Evolutionary conservation across 2,797 vertebrate genomes (phyloP).

Genomic region (Capromys pilorides): DNA sequence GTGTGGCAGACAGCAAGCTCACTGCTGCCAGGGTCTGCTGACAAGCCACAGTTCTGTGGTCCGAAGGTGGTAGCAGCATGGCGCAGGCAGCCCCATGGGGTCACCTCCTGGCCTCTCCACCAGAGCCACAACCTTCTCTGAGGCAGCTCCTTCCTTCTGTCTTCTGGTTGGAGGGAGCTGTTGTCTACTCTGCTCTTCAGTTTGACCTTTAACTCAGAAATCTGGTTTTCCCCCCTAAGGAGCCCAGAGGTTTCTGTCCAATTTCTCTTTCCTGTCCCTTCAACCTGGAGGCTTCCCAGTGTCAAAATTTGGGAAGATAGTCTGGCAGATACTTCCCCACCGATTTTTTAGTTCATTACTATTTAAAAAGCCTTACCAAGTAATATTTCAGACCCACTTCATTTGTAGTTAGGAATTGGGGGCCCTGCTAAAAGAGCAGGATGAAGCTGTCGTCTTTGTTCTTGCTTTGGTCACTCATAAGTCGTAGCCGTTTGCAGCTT

Average conservation of each 20-base stretch:
- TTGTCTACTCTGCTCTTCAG: background rate
- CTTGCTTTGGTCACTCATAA: background rate
- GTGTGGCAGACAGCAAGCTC: background rate
- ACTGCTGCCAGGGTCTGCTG: background rate
- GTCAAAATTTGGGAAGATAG: background rate
- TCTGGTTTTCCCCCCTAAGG: background rate
- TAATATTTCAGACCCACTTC: background rate
- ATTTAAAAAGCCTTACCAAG: background rate
- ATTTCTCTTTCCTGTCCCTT: background rate
- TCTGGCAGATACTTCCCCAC: background rate
- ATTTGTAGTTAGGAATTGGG: background rate
- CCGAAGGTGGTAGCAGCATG: accelerated
- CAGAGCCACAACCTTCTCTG: background rate
- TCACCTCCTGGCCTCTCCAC: background rate
- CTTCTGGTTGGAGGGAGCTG: background rate
- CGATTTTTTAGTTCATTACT: background rate
- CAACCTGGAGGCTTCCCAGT: background rate
- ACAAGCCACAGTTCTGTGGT: background rate
- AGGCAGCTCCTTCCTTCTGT: background rate
- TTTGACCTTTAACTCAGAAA: background rate
- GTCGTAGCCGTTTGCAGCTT: background rate
- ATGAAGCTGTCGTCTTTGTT: background rate
- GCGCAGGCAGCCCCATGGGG: background rate
- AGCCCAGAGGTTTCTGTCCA: background rate
- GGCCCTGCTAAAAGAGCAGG: background rate